Percentiles rank a stretch among this genome's conserved stretches.
Evolutionary conservation across 2,797 vertebrate species (phyloP).

Genomic region (Pseudochaenichthys georgianus): DNA sequence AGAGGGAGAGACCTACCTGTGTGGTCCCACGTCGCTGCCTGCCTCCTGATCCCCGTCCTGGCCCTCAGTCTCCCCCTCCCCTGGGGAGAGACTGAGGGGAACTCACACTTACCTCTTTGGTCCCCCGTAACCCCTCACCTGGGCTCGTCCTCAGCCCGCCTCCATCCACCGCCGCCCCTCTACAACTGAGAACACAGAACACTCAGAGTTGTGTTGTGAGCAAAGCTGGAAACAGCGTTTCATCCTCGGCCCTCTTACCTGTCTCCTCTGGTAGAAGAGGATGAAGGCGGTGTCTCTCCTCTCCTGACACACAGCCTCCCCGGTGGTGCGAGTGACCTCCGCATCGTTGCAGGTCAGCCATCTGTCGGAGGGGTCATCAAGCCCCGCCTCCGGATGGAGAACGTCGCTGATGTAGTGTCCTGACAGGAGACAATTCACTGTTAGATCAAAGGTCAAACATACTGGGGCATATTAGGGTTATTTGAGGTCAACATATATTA

Average conservation of each 20-base stretch:
- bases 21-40: too few relatives aligned
- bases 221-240: too few relatives aligned
- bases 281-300: background rate
- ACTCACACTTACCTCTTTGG: background rate
- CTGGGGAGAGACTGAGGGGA: too few relatives aligned
- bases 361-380: background rate
- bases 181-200: background rate
- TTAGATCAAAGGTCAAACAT: background rate
- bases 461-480: too few relatives aligned
- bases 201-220: background rate
- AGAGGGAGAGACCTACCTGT: too few relatives aligned
- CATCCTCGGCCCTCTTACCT: background rate
- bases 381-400: background rate
- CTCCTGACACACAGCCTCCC: background rate
- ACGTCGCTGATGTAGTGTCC: slow-evolving; percentile 26
- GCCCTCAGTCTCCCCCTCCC: too few relatives aligned
- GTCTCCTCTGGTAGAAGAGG: slow-evolving; percentile 12
- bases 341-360: slow-evolving; percentile 27
- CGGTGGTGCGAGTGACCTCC: background rate
- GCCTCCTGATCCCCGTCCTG: too few relatives aligned
- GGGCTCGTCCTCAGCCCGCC: background rate
- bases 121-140: background rate
- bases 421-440: background rate
- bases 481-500: too few relatives aligned
- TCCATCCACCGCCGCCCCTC: too few relatives aligned